Base-by-base conservation (phyloP, 2,797 vertebrate genomes). In the Peromyscus nudipes region DNA sequence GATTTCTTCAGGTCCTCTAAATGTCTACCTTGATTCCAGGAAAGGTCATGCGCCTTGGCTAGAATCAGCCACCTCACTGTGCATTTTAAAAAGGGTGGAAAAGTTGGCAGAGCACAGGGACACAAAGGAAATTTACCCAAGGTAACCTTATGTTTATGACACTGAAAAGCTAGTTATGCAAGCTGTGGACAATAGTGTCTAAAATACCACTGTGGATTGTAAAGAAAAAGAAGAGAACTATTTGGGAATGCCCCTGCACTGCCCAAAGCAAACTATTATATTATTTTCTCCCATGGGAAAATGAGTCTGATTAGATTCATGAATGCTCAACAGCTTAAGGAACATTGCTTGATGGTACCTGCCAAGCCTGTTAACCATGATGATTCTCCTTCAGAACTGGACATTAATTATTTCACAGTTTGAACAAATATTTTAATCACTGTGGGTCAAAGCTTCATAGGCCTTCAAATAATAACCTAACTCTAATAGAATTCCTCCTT, bases 201-300 rank as follows among this genome's bases (percentile, higher is more conserved):
- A 95, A 98, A 97, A 94, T 34, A 96, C 67, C 62, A 96, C 97
- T 97, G 95, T 90, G 95, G 96, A 92, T 94, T 95, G 65, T 94
- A 90, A 98, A 98, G 71, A 77, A 89, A 95, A 97, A 37, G 25
- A 95, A 97, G 97, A 97, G 95, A 76, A 97, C 95, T 97, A 97
- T 29, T 5, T 73, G 57, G 84, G 96, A 96, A 92, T 95, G 37
- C 21, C 91, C 79, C 31, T 55, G 3, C n/a, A 92, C 25, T 75
- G 55, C 55, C 79, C 76, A 93, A 96, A 93, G 83, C 71, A 94
- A 96, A 84, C 76, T 60, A 93, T 94, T 96, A 95, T 57, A 62
- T 95, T 95, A 84, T 97, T 96, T 96, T 96, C 62, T 97, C 60
- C 75, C 94, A 17, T 94, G 67, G 69, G 86, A 82, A 97, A 96